A percentile compares a stretch with the other conserved stretches of the same genome.
phyloP scores from a whole-genome alignment of 2,113 vertebrate genomes.

The Athene cunicularia region DNA sequence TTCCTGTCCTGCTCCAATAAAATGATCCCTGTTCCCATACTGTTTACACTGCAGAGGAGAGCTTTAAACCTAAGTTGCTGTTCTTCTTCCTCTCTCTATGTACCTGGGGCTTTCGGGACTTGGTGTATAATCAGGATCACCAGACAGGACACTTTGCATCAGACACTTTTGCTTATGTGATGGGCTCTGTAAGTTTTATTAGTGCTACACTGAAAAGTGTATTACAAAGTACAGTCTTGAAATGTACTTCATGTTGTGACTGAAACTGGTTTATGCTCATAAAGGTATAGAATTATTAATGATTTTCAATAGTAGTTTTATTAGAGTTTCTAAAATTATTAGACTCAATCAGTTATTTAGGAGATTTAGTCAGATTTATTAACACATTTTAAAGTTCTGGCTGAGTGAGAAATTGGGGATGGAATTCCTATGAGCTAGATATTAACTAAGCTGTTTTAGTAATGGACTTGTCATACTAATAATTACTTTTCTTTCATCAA shows the following conservation, averaged over 20 bases:
- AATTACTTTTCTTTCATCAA: not conserved
- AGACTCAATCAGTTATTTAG: not conserved
- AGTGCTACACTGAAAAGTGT: not conserved
- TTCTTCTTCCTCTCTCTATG: not conserved
- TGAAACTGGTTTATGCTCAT: not conserved
- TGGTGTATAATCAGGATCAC: not conserved
- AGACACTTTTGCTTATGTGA: not conserved
- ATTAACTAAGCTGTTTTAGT: not conserved
- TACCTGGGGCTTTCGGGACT: not conserved
- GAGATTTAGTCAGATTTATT: not conserved
- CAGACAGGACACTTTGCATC: not conserved
- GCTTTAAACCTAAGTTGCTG: not conserved
- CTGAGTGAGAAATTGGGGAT: not conserved
- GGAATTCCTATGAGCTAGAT: not conserved
- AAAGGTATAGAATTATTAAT: not conserved
- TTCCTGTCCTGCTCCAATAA: not conserved
- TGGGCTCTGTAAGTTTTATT: not conserved
- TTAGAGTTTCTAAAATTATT: not conserved
- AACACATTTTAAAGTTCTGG: not conserved
- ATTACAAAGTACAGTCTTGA: not conserved
- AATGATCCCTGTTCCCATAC: not conserved
- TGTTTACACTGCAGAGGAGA: not conserved
- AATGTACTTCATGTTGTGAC: not conserved
- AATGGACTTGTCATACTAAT: not conserved
- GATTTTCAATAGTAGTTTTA: not conserved